Percentiles rank a stretch among this genome's conserved stretches.
Evolutionary conservation across 1,140 invertebrate genomes (phyloP).

Genomic region (Euglossa dilemma): DNA sequence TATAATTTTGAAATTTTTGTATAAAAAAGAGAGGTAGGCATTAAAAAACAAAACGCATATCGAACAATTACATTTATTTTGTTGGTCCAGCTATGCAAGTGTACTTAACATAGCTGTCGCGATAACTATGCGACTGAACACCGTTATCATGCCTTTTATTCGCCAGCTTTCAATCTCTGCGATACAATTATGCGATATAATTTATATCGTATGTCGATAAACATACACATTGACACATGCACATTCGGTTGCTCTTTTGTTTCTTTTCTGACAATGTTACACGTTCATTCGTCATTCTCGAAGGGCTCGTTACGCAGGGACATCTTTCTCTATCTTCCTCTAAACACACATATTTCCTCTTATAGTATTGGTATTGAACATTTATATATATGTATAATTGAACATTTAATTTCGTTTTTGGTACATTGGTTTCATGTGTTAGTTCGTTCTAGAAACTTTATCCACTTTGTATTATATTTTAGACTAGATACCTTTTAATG

Average conservation of each 20-base stretch:
- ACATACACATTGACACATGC: neutral
- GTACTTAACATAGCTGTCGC: neutral
- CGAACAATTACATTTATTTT: conserved; percentile 40
- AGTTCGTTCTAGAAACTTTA: neutral
- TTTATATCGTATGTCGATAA: neutral
- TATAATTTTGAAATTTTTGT: neutral
- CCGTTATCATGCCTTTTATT: conserved; percentile 22
- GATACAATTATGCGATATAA: conserved; percentile 10
- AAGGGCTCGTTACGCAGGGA: neutral
- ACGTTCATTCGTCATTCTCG: conserved; percentile 6
- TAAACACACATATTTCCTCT: conserved; percentile 4
- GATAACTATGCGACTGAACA: conserved; percentile 9
- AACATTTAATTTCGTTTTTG: conserved; percentile 15
- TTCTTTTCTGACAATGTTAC: neutral
- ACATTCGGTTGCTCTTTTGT: neutral
- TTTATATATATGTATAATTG: neutral
- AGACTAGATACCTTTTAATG: too few relatives aligned
- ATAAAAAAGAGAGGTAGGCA: neutral
- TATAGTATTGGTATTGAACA: conserved; percentile 11
- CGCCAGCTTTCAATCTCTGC: conserved; percentile 7
- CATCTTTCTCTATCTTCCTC: neutral
- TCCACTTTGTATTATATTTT: too few relatives aligned
- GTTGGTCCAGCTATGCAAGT: conserved; percentile 36
- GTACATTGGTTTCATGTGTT: neutral
- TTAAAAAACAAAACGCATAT: neutral